phyloP scores from a whole-genome alignment of 2,797 vertebrate species.

The Urophycis tenuis region DNA sequence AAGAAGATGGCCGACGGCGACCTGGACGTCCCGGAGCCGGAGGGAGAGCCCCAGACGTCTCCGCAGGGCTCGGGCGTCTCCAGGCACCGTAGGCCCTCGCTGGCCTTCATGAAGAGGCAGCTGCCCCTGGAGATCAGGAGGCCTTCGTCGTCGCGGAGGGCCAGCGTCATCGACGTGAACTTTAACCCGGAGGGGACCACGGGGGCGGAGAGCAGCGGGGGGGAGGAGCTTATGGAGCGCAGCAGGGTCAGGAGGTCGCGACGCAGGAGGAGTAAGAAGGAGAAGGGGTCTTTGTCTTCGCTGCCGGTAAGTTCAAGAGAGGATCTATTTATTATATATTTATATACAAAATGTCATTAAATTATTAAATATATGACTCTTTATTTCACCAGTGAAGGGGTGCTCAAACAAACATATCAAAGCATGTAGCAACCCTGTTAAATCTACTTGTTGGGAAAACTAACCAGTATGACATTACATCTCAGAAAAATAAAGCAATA shows the following conservation, averaged over 20 bases:
- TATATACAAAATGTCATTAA: no score
- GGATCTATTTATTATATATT: not conserved
- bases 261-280: constrained; percentile 52
- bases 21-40: constrained; percentile 48
- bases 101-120: constrained; percentile 54
- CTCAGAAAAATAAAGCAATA: no score
- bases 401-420: no score
- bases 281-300: constrained; percentile 27
- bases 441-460: no score
- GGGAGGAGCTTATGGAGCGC: constrained; percentile 31
- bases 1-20: constrained; percentile 52
- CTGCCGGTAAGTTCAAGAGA: constrained; percentile 43
- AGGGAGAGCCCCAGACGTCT: not conserved
- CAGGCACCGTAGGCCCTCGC: constrained; percentile 41
- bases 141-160: constrained; percentile 42
- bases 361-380: not conserved
- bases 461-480: no score
- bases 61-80: constrained; percentile 45
- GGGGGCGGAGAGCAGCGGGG: constrained; percentile 34
- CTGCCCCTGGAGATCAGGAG: constrained; percentile 49
- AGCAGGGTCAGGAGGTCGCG: constrained; percentile 41
- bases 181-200: constrained; percentile 49
- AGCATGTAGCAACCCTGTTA: no score
- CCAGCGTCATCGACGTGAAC: constrained; percentile 60
- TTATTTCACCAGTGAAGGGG: no score